These are phyloP conservation scores for Drosophila miranda DNA, from an alignment of 1,140 invertebrate genomes.

Conservation along the genomic window DNA sequence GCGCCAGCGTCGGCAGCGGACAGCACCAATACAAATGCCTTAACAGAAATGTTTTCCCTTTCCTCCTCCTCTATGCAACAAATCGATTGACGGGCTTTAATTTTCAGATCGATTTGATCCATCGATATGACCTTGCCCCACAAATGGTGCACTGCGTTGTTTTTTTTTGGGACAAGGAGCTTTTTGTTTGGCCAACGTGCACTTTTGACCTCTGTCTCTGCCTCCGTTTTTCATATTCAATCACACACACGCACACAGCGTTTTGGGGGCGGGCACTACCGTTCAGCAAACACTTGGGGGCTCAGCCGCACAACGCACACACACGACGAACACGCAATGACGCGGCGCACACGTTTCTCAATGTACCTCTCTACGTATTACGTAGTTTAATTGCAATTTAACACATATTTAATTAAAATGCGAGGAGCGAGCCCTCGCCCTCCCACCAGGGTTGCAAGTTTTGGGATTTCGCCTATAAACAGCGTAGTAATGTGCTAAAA, in stretches of 20 bases:
- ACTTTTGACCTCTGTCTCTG: slow-evolving; percentile 74
- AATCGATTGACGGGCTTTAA: slow-evolving; percentile 7
- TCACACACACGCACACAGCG: slow-evolving; percentile 18
- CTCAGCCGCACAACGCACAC: slow-evolving; percentile 25
- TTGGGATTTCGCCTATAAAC: slow-evolving; percentile 1
- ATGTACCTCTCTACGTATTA: slow-evolving; percentile 34
- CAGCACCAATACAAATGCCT: slow-evolving; percentile 4
- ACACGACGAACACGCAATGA: slow-evolving; percentile 10
- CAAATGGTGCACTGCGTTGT: slow-evolving; percentile 20
- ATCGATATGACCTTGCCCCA: slow-evolving; percentile 8
- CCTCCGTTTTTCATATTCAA: slow-evolving; percentile 25
- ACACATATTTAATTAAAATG: slow-evolving; percentile 34
- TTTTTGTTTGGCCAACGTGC: slow-evolving; percentile 37
- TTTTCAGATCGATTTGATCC: not conserved
- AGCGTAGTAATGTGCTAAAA: slow-evolving; percentile 11
- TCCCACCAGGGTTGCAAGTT: slow-evolving; percentile 24
- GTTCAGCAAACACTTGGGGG: slow-evolving; percentile 23
- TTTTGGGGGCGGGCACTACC: not conserved
- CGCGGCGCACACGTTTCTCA: slow-evolving; percentile 25
- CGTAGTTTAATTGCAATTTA: slow-evolving; percentile 42
- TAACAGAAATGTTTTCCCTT: slow-evolving; percentile 4
- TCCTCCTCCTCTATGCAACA: not conserved
- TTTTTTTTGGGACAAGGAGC: slow-evolving; percentile 1
- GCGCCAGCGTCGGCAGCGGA: not conserved
- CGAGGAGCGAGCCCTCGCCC: slow-evolving; percentile 27